Conservation (phyloP, 2,888 invertebrate species). For the Mythimna pallens region DNA sequence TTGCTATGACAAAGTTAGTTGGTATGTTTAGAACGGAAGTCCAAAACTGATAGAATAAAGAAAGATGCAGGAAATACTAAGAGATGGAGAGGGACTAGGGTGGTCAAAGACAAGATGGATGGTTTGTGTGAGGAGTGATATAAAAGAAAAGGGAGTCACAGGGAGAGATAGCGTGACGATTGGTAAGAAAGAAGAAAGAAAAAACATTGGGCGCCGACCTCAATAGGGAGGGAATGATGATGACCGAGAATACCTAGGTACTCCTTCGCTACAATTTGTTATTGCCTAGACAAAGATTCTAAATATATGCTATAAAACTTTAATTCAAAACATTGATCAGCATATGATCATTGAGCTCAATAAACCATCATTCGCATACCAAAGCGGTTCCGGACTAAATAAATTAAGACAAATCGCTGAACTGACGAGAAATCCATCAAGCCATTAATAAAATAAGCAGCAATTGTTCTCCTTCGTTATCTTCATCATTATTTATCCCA, state of each 20-base stretch:
- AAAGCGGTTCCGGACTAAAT: constrained; percentile 19
- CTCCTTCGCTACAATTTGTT: background rate
- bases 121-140: no score
- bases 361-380: constrained; percentile 22
- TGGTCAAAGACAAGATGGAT: no score
- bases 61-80: background rate
- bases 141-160: no score
- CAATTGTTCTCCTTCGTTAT: constrained; percentile 40
- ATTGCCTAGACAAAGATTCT: background rate
- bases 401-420: constrained; percentile 49
- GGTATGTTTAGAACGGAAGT: constrained; percentile 10
- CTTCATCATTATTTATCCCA: constrained; percentile 43
- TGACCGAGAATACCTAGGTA: background rate
- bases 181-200: no score
- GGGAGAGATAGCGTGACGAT: no score
- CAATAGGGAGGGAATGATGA: no score
- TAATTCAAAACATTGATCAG: background rate
- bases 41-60: background rate
- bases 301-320: background rate
- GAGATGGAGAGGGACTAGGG: no score
- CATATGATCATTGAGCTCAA: background rate
- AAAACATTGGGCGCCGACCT: no score
- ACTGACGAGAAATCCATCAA: constrained; percentile 33
- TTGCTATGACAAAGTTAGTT: background rate
- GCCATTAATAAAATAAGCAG: constrained; percentile 42